Evolutionary conservation across 2,113 vertebrate genomes (phyloP).

Genomic region (Eulemur rufifrons): DNA sequence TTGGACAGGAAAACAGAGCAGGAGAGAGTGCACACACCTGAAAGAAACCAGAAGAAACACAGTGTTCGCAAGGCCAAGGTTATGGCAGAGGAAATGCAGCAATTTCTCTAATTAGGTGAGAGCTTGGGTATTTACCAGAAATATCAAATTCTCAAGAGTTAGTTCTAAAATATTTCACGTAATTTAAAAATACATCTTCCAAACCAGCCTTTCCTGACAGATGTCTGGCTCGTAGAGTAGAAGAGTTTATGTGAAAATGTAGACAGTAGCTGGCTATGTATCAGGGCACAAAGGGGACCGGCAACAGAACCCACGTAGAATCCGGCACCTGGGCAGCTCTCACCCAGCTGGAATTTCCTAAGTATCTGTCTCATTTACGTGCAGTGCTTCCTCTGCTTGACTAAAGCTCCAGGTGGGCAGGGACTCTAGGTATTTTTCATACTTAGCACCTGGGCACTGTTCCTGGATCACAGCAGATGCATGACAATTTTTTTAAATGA

Average conservation of each 20-base stretch:
- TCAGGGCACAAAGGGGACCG: fast-evolving
- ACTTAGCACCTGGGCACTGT: neutral
- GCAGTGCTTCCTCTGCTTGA: neutral
- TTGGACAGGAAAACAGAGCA: constrained; percentile 77
- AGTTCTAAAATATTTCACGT: neutral
- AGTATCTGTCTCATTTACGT: neutral
- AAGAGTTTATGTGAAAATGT: neutral
- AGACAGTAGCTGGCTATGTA: no score
- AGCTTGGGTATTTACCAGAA: neutral
- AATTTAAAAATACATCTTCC: neutral
- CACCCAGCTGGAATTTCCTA: neutral
- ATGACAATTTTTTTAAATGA: neutral
- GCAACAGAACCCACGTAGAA: fast-evolving
- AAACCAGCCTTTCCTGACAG: neutral
- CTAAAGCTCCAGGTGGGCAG: neutral
- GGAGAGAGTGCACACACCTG: constrained; percentile 80
- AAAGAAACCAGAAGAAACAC: constrained; percentile 82
- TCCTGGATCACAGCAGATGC: neutral
- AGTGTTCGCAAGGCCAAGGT: constrained; percentile 67
- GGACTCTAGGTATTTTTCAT: neutral
- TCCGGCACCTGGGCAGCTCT: neutral
- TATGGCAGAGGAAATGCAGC: neutral
- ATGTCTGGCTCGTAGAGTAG: neutral
- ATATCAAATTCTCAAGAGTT: neutral
- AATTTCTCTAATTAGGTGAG: neutral